Evolutionary conservation across 2,113 vertebrate species (phyloP).

Genomic region (Neomonachus schauinslandi): DNA sequence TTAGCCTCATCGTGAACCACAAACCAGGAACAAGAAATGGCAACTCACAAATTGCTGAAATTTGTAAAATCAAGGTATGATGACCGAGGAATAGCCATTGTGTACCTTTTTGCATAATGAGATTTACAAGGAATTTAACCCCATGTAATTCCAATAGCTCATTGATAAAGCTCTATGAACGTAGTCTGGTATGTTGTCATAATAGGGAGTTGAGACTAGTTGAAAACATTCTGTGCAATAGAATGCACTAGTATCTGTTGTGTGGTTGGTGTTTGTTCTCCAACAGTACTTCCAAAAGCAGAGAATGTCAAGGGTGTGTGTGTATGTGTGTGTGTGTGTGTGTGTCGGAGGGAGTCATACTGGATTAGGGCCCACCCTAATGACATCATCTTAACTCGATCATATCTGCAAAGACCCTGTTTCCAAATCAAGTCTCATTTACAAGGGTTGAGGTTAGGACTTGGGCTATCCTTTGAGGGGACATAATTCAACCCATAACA

Average conservation of each 20-base stretch:
- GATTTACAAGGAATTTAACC: background rate
- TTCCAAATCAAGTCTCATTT: background rate
- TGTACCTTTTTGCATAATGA: background rate
- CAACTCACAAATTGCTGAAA: background rate
- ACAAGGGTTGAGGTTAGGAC: background rate
- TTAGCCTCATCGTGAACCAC: background rate
- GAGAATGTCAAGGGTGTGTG: background rate
- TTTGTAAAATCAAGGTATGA: background rate
- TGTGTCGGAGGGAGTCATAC: background rate
- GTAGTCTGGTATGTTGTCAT: background rate
- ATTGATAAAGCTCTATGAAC: background rate
- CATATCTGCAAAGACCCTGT: background rate
- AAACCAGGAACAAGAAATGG: background rate
- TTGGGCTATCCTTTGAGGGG: background rate
- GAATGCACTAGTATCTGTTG: background rate
- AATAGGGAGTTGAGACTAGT: background rate
- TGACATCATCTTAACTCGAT: background rate
- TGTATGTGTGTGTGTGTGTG: background rate
- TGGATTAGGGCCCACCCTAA: background rate
- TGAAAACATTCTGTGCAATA: background rate
- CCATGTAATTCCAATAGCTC: background rate
- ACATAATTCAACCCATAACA: background rate
- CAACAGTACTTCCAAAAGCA: background rate
- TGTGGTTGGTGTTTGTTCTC: background rate
- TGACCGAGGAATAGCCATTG: background rate